Percentiles rank a stretch among this genome's conserved stretches.
These are phyloP conservation scores for Pelosia muscerda DNA, from an alignment of 2,888 invertebrate species.

Conservation along the genomic window DNA sequence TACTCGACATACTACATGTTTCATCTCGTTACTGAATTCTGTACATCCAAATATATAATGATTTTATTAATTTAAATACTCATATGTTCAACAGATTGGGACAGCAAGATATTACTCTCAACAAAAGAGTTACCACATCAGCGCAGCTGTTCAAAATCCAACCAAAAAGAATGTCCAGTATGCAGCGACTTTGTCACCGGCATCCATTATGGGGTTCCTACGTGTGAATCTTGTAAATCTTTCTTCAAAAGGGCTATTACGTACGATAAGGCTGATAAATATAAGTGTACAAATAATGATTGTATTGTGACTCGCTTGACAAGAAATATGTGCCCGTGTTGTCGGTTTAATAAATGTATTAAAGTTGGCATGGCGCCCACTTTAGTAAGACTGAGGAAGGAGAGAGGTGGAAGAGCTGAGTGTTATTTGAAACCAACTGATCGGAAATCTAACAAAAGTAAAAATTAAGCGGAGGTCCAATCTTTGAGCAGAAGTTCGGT, in stretches of 20 bases:
- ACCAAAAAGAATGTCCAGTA: slow-evolving; percentile 51
- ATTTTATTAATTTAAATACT: neutral
- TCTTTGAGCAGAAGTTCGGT: too few species aligned
- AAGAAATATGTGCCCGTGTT: slow-evolving; percentile 52
- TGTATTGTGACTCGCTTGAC: slow-evolving; percentile 39
- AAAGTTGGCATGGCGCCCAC: slow-evolving; percentile 58
- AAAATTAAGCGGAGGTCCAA: neutral
- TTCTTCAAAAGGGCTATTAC: slow-evolving; percentile 64
- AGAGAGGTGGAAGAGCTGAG: slow-evolving; percentile 34
- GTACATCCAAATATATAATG: too few species aligned
- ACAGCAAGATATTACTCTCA: neutral
- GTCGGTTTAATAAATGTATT: slow-evolving; percentile 62
- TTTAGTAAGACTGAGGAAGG: slow-evolving; percentile 42
- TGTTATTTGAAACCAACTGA: slow-evolving; percentile 3
- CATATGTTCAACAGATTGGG: slow-evolving; percentile 10
- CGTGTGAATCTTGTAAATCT: slow-evolving; percentile 68
- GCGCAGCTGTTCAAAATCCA: neutral
- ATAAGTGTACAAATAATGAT: slow-evolving; percentile 29
- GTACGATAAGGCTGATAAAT: slow-evolving; percentile 26
- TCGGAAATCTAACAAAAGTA: neutral
- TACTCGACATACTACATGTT: too few species aligned
- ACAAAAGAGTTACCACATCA: neutral
- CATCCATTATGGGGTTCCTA: slow-evolving; percentile 61
- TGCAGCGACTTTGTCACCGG: slow-evolving; percentile 61
- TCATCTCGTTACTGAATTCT: too few species aligned